These are phyloP conservation scores for Sminthurides aquaticus DNA, from an alignment of 2,888 invertebrate species.

Conservation along the genomic window DNA sequence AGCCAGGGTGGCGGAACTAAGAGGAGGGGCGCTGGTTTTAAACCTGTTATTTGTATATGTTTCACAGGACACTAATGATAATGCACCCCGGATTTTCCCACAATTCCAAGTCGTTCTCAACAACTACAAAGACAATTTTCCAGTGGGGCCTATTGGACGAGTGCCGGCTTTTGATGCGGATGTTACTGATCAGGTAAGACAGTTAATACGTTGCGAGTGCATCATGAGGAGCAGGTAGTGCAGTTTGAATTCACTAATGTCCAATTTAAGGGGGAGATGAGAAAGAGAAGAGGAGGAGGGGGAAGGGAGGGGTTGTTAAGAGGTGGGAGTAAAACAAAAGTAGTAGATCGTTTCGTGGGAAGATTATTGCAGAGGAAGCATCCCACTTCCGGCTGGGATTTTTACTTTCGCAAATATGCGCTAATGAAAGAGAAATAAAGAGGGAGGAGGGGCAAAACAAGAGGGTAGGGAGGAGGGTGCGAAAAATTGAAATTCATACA, in stretches of 20 bases:
- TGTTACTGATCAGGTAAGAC: constrained; percentile 61
- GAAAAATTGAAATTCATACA: too few species aligned
- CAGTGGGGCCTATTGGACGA: constrained; percentile 79
- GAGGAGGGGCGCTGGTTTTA: neutral
- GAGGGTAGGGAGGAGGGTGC: too few species aligned
- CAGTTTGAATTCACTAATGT: too few species aligned
- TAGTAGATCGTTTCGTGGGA: too few species aligned
- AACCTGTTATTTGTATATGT: constrained; percentile 5
- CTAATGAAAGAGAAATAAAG: too few species aligned
- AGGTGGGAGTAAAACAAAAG: neutral
- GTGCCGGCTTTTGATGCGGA: constrained; percentile 93
- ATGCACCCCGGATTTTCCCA: constrained; percentile 51
- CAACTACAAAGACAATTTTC: constrained; percentile 88
- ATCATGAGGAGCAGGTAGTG: too few species aligned
- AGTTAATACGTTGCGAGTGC: neutral
- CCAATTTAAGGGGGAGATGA: neutral
- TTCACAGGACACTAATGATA: constrained; percentile 50
- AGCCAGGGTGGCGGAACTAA: neutral
- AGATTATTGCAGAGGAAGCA: too few species aligned
- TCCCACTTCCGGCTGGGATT: too few species aligned
- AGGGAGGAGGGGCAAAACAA: too few species aligned
- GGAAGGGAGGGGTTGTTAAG: too few species aligned
- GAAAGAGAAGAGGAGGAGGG: too few species aligned
- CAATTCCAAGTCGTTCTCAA: constrained; percentile 77
- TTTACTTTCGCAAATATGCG: too few species aligned